Percentiles rank a stretch among this genome's conserved stretches.
Conservation (phyloP, 2,888 invertebrate species). For the Meliscaeva auricollis region DNA sequence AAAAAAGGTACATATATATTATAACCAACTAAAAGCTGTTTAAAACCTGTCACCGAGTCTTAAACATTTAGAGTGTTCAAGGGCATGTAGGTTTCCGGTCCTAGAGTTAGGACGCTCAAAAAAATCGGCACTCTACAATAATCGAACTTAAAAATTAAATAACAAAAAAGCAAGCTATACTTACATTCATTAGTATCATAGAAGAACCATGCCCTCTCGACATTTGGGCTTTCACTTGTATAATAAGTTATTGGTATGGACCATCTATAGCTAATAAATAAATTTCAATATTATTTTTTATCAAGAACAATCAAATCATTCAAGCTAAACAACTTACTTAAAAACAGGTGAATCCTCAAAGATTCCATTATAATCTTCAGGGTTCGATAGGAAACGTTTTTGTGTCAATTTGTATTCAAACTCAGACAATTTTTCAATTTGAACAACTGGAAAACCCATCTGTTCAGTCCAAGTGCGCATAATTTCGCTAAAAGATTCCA, state of each 20-base stretch:
- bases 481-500: conserved; percentile 86
- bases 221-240: conserved; percentile 84
- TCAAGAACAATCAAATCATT: background rate
- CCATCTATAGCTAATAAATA: conserved; percentile 90
- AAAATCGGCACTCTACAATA: no score
- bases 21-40: no score
- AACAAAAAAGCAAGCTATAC: conserved; percentile 49
- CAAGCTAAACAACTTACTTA: conserved; percentile 83
- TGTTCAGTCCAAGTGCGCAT: conserved; percentile 96
- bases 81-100: no score
- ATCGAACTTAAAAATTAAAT: no score
- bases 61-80: no score
- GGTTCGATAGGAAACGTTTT: conserved; percentile 90
- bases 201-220: conserved; percentile 83
- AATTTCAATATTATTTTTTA: background rate
- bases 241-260: conserved; percentile 92
- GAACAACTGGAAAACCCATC: conserved; percentile 93
- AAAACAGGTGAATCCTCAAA: conserved; percentile 84
- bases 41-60: no score
- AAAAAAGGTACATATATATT: no score
- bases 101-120: no score
- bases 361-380: conserved; percentile 85
- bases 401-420: conserved; percentile 89
- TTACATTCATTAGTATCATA: conserved; percentile 80
- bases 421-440: conserved; percentile 85